Evolutionary conservation across 2,113 vertebrate species (phyloP).

Genomic region (Pantherophis guttatus): DNA sequence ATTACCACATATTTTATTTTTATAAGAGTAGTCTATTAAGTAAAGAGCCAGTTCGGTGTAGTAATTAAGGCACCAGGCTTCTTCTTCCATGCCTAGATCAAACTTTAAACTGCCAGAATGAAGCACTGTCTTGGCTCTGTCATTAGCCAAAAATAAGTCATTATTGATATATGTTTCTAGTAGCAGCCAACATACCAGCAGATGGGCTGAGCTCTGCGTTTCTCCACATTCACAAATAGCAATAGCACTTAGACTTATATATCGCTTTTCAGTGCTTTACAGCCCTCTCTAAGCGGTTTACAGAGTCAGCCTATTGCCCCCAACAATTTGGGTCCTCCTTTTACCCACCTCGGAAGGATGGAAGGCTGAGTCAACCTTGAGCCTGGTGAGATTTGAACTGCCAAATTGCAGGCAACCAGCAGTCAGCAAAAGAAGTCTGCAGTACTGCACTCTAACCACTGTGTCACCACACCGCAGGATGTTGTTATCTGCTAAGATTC

Average conservation of each 20-base stretch:
- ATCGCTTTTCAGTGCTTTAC: no score
- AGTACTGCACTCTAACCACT: no score
- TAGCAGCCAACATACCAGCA: background rate
- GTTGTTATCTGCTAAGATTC: background rate
- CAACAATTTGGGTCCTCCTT: no score
- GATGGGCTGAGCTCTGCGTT: background rate
- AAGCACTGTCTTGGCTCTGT: background rate
- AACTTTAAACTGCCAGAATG: background rate
- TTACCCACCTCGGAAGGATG: no score
- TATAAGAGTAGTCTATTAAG: background rate
- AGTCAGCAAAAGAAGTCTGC: no score
- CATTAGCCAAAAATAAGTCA: background rate
- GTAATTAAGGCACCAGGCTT: background rate
- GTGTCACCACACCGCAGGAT: background rate
- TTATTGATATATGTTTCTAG: background rate
- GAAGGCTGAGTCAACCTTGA: no score
- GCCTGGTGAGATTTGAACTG: no score
- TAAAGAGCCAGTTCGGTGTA: background rate
- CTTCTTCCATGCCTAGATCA: background rate
- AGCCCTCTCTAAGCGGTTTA: no score
- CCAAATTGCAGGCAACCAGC: no score
- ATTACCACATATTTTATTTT: background rate
- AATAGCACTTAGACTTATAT: no score
- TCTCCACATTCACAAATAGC: background rate
- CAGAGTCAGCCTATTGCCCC: no score